A percentile compares a stretch with the other conserved stretches of the same genome.
phyloP scores from a whole-genome alignment of 2,797 vertebrate genomes.

The Pseudochirops cupreus region DNA sequence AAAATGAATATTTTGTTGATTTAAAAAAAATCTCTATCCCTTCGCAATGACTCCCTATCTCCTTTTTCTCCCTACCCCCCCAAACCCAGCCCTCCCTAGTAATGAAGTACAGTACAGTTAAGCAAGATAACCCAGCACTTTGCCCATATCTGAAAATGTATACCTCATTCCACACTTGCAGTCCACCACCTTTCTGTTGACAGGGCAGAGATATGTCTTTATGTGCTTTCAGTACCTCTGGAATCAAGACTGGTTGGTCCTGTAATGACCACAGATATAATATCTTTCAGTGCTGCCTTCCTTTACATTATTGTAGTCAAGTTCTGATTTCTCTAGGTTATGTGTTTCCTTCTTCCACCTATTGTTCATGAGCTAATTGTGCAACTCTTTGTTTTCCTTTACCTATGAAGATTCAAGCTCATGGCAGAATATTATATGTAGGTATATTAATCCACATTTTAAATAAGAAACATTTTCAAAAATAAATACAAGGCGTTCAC shows the following conservation, averaged over 20 bases:
- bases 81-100: neutral
- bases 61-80: neutral
- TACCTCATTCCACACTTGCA: neutral
- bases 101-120: neutral
- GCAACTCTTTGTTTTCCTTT: conserved; percentile 45
- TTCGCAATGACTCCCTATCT: neutral
- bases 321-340: neutral
- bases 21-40: neutral
- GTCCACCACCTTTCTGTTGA: neutral
- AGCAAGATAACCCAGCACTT: neutral
- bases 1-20: neutral
- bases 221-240: conserved; percentile 3
- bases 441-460: neutral
- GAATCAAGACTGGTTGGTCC: neutral
- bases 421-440: neutral
- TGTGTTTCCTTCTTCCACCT: neutral
- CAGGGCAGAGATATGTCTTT: neutral
- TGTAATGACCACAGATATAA: neutral
- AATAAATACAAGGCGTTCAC: conserved; percentile 14
- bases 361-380: conserved; percentile 16
- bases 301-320: neutral
- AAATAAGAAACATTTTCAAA: conserved; percentile 53
- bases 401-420: neutral
- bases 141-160: neutral
- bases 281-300: neutral